Base-by-base conservation (phyloP, 2,888 invertebrate genomes). In the Drosophila sordidula region DNA sequence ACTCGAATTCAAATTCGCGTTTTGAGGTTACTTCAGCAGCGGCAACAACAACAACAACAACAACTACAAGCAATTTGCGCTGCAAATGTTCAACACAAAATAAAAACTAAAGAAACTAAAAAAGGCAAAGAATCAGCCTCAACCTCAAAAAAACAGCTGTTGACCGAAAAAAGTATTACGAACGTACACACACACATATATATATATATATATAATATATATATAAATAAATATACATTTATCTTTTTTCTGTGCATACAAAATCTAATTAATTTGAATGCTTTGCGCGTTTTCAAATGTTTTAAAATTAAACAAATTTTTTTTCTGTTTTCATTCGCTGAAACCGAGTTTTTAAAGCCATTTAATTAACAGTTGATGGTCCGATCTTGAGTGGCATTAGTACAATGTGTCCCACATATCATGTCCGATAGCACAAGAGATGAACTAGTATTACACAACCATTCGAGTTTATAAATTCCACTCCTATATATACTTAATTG, bases 111-210 rank as follows among this genome's bases (percentile, higher is more conserved):
- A 62, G 50, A 70, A 72, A 72, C 64, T 70, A 49, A 70, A 80
- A 73, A 59, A 57, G 45, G 56, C 68, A 78, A 69, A 78, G 88
- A 89, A 84, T 78, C 85, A 84, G 68, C 84, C 84, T 84, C 85
- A 84, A 89, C 84, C 84, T 85, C 75, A 89, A 84, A 89, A 84
- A 54, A 87, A 87, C 86, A 83, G 87, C 82, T 77, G 82, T 68
- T 83, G 73, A 46, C 36, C 66, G 65, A 85, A 49, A 58, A 29
- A 46, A 36, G 49, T 58, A 61, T 38, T 22, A 39, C 45, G 36
- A 36, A 16, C 29, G 46, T n/a, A 26, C n/a, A 9, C n/a, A n/a
- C n/a, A n/a, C n/a, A n/a, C n/a, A n/a, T n/a, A n/a, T n/a, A n/a
- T n/a, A n/a, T n/a, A n/a, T n/a, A n/a, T n/a, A n/a, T n/a, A n/a